Conservation (phyloP, 2,113 vertebrate species). For the Corythaeola cristata region DNA sequence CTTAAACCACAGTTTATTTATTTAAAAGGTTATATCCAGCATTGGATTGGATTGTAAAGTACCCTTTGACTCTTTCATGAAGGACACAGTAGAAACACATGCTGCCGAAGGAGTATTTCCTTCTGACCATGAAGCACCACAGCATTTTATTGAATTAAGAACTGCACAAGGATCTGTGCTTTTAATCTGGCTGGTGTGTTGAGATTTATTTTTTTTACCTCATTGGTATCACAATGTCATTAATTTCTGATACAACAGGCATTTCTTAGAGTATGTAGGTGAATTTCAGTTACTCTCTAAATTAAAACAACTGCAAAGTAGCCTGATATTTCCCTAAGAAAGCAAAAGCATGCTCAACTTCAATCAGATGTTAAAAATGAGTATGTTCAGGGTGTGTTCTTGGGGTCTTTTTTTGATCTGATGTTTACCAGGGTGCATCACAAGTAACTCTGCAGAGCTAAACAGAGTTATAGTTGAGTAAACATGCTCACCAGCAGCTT, state of each 20-base stretch:
- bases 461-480: neutral
- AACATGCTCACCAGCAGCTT: neutral
- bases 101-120: neutral
- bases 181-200: neutral
- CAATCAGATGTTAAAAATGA: neutral
- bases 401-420: neutral
- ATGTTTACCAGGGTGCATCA: neutral
- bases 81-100: conserved; percentile 50
- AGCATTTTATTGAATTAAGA: conserved; percentile 45
- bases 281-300: neutral
- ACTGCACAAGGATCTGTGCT: neutral
- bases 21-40: conserved; percentile 66
- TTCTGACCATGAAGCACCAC: conserved; percentile 30
- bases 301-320: neutral
- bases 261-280: neutral
- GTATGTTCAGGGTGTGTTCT: neutral
- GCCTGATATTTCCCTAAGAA: neutral
- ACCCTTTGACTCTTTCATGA: conserved; percentile 65
- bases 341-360: neutral
- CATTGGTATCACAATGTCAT: neutral
- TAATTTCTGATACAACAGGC: neutral
- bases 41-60: conserved; percentile 57
- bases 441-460: neutral
- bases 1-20: conserved; percentile 63
- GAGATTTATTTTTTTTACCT: neutral